A percentile compares a stretch with the other conserved stretches of the same genome.
phyloP scores from a whole-genome alignment of 2,113 vertebrate species.

The Gymnocephalus cernua region DNA sequence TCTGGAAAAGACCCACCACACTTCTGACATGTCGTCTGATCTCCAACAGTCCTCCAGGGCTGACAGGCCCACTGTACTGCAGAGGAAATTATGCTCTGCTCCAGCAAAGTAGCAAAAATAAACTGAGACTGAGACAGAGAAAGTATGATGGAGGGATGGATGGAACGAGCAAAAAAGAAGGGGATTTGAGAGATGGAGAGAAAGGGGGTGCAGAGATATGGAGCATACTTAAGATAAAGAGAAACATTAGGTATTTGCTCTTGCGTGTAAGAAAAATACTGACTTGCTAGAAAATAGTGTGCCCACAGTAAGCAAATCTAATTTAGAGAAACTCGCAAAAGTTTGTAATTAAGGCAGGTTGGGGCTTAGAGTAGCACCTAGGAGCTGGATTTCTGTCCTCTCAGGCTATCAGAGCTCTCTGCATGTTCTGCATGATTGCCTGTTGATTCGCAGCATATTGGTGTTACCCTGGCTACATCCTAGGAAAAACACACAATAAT shows the following conservation, averaged over 20 bases:
- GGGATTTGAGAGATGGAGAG: slow-evolving; percentile 29
- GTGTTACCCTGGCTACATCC: slow-evolving; percentile 66
- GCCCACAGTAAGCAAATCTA: slow-evolving; percentile 48
- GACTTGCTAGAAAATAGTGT: slow-evolving; percentile 37
- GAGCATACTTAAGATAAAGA: slow-evolving; percentile 32
- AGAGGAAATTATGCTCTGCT: slow-evolving; percentile 40
- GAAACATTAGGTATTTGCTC: slow-evolving; percentile 41
- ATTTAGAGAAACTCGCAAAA: slow-evolving; percentile 60
- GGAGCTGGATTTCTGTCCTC: slow-evolving; percentile 52
- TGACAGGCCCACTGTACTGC: slow-evolving; percentile 61
- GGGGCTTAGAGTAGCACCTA: slow-evolving; percentile 41
- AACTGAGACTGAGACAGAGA: slow-evolving; percentile 43
- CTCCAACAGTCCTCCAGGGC: slow-evolving; percentile 63
- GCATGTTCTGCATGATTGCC: slow-evolving; percentile 77
- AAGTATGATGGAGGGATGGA: slow-evolving; percentile 25
- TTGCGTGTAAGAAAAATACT: slow-evolving; percentile 42
- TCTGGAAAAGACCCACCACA: slow-evolving; percentile 66
- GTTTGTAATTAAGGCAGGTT: slow-evolving; percentile 73
- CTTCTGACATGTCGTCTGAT: slow-evolving; percentile 73
- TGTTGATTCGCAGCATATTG: slow-evolving; percentile 73
- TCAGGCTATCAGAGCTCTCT: slow-evolving; percentile 54
- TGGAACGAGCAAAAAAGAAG: slow-evolving; percentile 22
- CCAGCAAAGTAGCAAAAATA: slow-evolving; percentile 28
- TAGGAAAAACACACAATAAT: slow-evolving; percentile 75
- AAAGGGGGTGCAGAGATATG: not conserved